Evolutionary conservation across 2,797 vertebrate species (phyloP), one percentile per base, ranked within the genome.

Genomic region (Artibeus lituratus): DNA sequence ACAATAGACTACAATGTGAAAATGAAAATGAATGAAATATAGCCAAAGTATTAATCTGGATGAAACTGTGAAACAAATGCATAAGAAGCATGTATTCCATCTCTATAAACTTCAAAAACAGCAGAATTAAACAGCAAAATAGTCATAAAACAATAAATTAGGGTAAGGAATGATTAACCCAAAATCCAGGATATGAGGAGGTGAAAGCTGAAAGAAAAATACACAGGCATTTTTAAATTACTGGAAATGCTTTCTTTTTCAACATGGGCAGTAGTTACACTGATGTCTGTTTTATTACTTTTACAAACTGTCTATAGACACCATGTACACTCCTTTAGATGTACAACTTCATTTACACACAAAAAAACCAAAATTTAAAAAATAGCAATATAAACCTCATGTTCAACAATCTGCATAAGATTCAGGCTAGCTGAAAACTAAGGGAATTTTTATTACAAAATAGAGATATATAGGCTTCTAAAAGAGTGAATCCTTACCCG

Each of bases 401-500:
- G 53, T 72, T 85, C 10, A 37, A 15, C 8, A 85, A 14, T 53
- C 22, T 94, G 35, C 15, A 78, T 80, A 92, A 96, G 51, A 72
- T 32, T 70, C 44, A 91, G 24, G 78, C 22, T 26, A 74, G 2
- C 4, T 65, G 26, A 95, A 93, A 92, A 65, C 22, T 19, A 80
- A 90, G n/a, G 7, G 32, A 69, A 78, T 55, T 86, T 69, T 95
- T 86, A 92, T 12, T 37, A 26, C 21, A 37, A 77, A 80, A 76
- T 57, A 72, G 37, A 81, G 35, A 73, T 21, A 55, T 7, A 5
- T 26, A 26, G 32, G 32, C 74, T 90, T 94, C 32, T 86, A 53
- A 55, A 89, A 67, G 14, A 82, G 15, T 2, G 2, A 65, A 37
- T 10, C 21, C 96, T 94, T 97, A 98, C 98, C 96, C 70, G 96